phyloP scores from a whole-genome alignment of 2,797 vertebrate species.

The Poeciliopsis turneri region DNA sequence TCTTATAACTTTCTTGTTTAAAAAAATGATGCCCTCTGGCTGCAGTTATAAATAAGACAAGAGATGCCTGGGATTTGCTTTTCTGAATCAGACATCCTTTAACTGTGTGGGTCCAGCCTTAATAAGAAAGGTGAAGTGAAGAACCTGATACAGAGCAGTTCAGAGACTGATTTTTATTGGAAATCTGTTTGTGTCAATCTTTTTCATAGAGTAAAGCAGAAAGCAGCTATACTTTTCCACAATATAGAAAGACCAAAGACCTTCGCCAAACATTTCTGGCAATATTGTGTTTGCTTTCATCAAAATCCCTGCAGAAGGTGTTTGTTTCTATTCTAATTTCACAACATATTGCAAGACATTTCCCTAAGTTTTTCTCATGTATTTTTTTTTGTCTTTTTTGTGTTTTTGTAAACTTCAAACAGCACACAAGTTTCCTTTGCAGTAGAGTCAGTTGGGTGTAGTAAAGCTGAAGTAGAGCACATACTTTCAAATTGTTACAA shows the following conservation, averaged over 20 bases:
- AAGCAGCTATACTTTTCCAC: background rate
- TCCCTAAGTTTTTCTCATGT: too few relatives aligned
- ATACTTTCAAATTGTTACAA: background rate
- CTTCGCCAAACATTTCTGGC: background rate
- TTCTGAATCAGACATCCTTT: conserved; percentile 21
- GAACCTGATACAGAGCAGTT: background rate
- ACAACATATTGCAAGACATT: too few relatives aligned
- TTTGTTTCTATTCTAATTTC: background rate
- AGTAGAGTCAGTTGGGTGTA: background rate
- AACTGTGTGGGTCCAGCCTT: conserved; percentile 1
- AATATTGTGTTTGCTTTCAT: background rate
- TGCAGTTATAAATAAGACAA: conserved; percentile 10
- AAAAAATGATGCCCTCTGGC: background rate
- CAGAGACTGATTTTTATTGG: background rate
- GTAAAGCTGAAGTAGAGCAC: background rate
- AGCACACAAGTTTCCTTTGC: too few relatives aligned
- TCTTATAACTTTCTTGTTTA: background rate
- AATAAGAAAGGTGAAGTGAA: background rate
- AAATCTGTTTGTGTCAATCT: background rate
- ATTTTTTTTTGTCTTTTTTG: too few relatives aligned
- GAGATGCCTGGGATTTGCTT: conserved; percentile 16
- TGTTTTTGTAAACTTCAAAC: too few relatives aligned
- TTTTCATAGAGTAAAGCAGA: background rate
- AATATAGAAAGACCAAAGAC: background rate
- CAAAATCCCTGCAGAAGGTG: background rate